A percentile compares a stretch with the other conserved stretches of the same genome.
Conservation (phyloP, 2,797 vertebrate species). For the Oceanodroma leucorhoa region DNA sequence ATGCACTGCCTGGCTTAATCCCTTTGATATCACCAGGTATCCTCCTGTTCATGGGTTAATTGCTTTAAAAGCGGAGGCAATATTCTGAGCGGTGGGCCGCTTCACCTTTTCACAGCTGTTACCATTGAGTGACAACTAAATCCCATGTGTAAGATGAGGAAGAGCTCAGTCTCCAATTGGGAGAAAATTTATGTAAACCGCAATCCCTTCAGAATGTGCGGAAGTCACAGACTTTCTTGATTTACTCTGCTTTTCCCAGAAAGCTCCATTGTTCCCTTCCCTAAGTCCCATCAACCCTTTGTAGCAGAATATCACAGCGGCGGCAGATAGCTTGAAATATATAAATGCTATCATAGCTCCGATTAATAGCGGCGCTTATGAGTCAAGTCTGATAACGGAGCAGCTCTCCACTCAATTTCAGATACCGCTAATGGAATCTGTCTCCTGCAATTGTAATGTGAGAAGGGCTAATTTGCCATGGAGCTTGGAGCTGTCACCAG, state of each 20-base stretch:
- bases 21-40: conserved; percentile 88
- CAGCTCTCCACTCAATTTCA: conserved; percentile 99
- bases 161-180: conserved; percentile 88
- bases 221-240: conserved; percentile 93
- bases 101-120: conserved; percentile 89
- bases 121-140: conserved; percentile 90
- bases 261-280: conserved; percentile 99
- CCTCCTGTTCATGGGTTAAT: conserved; percentile 88
- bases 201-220: conserved; percentile 89
- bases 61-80: conserved; percentile 87
- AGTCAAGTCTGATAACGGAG: conserved; percentile 99
- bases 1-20: conserved; percentile 83
- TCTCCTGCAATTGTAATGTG: conserved; percentile 99
- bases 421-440: conserved; percentile 99
- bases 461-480: conserved; percentile 99
- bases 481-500: conserved; percentile 99
- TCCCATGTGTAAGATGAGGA: conserved; percentile 89
- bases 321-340: conserved; percentile 99
- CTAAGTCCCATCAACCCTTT: conserved; percentile 99
- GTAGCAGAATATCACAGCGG: conserved; percentile 99
- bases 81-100: conserved; percentile 85
- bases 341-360: conserved; percentile 99
- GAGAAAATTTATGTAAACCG: conserved; percentile 90
- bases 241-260: conserved; percentile 99
- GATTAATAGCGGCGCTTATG: conserved; percentile 99